Percentiles rank a stretch among this genome's conserved stretches.
phyloP scores from a whole-genome alignment of 2,888 invertebrate genomes.

The Myopa tessellatipennis region DNA sequence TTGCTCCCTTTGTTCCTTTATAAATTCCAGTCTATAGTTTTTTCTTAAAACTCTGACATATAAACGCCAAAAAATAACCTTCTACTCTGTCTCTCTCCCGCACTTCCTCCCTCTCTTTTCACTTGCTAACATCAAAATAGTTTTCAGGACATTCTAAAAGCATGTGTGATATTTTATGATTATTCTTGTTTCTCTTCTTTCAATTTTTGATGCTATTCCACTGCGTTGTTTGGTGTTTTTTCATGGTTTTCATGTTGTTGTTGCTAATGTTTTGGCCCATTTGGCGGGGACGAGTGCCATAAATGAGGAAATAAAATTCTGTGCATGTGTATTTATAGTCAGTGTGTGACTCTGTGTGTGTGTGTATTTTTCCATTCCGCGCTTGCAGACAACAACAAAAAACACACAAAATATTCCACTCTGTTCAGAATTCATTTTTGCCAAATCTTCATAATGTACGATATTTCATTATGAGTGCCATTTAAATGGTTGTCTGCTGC shows the following conservation, averaged over 20 bases:
- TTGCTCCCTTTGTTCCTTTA: neutral
- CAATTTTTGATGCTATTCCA: constrained; percentile 1
- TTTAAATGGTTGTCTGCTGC: neutral
- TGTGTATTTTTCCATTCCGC: neutral
- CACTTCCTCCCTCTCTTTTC: too few relatives aligned
- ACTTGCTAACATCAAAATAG: constrained; percentile 12
- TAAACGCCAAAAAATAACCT: too few relatives aligned
- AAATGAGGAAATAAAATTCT: constrained; percentile 6
- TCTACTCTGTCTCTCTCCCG: too few relatives aligned
- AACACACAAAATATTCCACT: neutral
- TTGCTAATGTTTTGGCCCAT: constrained; percentile 4
- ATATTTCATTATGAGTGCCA: neutral
- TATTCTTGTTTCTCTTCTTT: neutral
- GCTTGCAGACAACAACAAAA: neutral
- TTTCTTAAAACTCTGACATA: too few relatives aligned
- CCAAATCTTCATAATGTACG: neutral
- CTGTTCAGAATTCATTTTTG: neutral
- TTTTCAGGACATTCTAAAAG: constrained; percentile 1
- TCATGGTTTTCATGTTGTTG: neutral
- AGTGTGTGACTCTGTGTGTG: neutral
- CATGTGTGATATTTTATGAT: constrained; percentile 14
- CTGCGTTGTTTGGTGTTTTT: neutral
- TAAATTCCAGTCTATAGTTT: too few relatives aligned
- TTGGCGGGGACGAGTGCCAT: neutral
- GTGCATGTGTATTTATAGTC: neutral